Percentiles rank a stretch among this genome's conserved stretches.
Conservation (phyloP, 2,797 vertebrate genomes). For the Malurus leucopterus region DNA sequence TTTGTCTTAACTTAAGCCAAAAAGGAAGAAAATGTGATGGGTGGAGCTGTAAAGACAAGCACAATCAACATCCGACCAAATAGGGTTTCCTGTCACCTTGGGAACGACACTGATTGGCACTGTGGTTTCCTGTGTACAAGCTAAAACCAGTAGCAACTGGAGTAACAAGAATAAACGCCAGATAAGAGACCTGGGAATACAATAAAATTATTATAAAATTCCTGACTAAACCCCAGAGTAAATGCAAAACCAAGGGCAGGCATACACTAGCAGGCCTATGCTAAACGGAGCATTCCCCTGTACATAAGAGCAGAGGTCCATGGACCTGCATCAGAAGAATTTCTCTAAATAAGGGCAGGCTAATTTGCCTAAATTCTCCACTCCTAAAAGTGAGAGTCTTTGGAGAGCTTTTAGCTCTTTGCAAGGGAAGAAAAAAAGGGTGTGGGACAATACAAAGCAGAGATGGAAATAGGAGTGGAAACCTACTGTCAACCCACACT, state of each 20-base stretch:
- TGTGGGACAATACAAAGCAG: background rate
- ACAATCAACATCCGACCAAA: slow-evolving; percentile 77
- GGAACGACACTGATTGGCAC: slow-evolving; percentile 79
- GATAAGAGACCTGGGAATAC: slow-evolving; percentile 68
- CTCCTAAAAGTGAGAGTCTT: background rate
- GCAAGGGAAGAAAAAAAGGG: background rate
- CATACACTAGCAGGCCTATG: background rate
- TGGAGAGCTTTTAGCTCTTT: background rate
- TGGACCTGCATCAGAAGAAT: background rate
- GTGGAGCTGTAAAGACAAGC: slow-evolving; percentile 69
- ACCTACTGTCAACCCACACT: accelerated
- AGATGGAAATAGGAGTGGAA: background rate
- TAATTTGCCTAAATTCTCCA: background rate
- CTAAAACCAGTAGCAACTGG: slow-evolving; percentile 73
- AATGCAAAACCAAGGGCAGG: background rate
- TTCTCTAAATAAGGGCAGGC: background rate
- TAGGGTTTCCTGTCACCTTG: slow-evolving; percentile 82
- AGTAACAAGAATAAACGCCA: slow-evolving; percentile 72
- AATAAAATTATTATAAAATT: slow-evolving; percentile 43
- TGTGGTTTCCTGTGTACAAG: slow-evolving; percentile 77
- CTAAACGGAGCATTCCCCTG: accelerated
- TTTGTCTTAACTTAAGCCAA: slow-evolving; percentile 80
- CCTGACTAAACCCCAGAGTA: slow-evolving; percentile 1
- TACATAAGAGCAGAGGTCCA: background rate
- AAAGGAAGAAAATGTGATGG: slow-evolving; percentile 76